phyloP scores from a whole-genome alignment of 92 coral and sea anemone species.

The Zoanthus gigantus region DNA sequence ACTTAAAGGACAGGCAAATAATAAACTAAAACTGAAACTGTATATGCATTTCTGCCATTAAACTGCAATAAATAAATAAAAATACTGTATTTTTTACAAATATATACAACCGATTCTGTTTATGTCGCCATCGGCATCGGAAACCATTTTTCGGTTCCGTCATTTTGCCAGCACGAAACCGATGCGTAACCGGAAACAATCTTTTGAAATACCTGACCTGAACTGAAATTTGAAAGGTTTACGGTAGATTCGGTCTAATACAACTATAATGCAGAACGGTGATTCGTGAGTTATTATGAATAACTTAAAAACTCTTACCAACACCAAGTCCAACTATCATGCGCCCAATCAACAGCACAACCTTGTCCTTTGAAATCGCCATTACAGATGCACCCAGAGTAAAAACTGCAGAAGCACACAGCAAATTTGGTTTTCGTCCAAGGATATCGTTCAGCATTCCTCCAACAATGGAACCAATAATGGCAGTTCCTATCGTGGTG shows the following conservation, averaged over 20 bases:
- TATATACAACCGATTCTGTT: too few relatives aligned
- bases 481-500: conserved; percentile 85
- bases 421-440: conserved; percentile 83
- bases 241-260: background rate
- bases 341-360: conserved; percentile 79
- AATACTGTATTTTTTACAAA: too few relatives aligned
- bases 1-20: too few relatives aligned
- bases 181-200: too few relatives aligned
- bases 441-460: conserved; percentile 77
- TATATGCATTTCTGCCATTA: too few relatives aligned
- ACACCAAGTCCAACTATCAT: conserved; percentile 89
- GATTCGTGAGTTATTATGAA: too few relatives aligned
- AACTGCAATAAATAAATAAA: too few relatives aligned
- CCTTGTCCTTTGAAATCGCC: conserved; percentile 78
- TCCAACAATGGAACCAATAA: conserved; percentile 77
- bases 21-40: too few relatives aligned
- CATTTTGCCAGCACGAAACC: too few relatives aligned
- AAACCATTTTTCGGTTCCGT: too few relatives aligned
- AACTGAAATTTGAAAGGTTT: background rate
- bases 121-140: too few relatives aligned
- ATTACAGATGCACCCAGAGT: conserved; percentile 86
- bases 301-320: conserved; percentile 58
- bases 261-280: background rate
- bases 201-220: too few relatives aligned
- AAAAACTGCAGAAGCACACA: conserved; percentile 76